These are phyloP conservation scores for Phragmatobia fuliginosa DNA, from an alignment of 2,888 invertebrate species.

Conservation along the genomic window DNA sequence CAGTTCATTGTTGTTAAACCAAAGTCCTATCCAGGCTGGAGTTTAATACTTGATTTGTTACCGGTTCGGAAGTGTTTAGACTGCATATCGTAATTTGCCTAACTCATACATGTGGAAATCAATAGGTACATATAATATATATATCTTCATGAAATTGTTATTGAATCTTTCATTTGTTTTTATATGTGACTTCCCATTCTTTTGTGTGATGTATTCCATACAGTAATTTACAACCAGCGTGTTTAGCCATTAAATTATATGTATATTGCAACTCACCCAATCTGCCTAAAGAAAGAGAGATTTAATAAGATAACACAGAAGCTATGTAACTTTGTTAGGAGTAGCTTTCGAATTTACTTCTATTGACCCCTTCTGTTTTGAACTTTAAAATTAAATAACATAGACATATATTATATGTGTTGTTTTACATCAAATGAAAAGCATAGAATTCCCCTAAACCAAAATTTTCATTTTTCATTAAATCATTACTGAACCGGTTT, in stretches of 20 bases:
- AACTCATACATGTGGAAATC: neutral
- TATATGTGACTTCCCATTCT: too few species aligned
- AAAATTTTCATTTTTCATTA: neutral
- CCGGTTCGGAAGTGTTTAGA: conserved; percentile 27
- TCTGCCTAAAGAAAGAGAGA: too few species aligned
- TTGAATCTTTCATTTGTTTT: too few species aligned
- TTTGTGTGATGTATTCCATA: too few species aligned
- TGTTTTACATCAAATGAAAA: neutral
- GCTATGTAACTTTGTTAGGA: neutral
- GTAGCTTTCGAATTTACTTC: too few species aligned
- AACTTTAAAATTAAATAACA: too few species aligned
- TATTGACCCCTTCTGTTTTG: too few species aligned
- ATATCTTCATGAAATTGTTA: neutral
- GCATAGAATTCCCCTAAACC: too few species aligned
- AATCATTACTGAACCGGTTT: conserved; percentile 1
- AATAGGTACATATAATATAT: conserved; percentile 1
- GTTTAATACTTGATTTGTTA: conserved; percentile 29
- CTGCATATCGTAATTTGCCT: neutral
- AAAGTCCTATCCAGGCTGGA: conserved; percentile 34
- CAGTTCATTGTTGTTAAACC: conserved; percentile 10
- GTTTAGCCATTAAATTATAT: too few species aligned
- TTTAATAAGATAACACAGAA: neutral
- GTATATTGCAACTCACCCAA: too few species aligned
- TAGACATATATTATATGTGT: conserved; percentile 5
- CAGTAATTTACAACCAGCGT: too few species aligned